Evolutionary conservation across 1,140 invertebrate genomes (phyloP), one percentile per base, ranked within the genome.

Genomic region (Drosophila athabasca): DNA sequence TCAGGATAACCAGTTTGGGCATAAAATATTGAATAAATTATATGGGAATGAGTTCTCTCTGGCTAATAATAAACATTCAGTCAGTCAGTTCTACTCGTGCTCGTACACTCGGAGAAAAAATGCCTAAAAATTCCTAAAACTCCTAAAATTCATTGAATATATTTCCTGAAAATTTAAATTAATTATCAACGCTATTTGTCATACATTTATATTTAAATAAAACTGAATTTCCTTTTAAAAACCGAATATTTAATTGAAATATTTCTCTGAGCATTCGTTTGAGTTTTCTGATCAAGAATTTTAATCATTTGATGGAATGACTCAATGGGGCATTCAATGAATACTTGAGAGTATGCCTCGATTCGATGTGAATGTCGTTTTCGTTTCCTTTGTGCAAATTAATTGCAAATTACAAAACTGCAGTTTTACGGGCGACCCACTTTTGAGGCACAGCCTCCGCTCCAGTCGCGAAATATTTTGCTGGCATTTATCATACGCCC

Each of bases 381-480:
- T 60, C 35, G 51, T 67, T 69, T 62, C 48, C 50, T 44, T 51
- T 61, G 19, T 60, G 44, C 78, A 39, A 39, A 39, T 87, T 82
- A 85, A 87, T 85, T 78, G 75, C 75, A 87, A 88, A 85, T 76
- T 76, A 76, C 73, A 76, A 76, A 76, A 76, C 80, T 85, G 82
- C 82, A 85, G 62, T 41, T 45, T 39, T 39, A 9, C 35, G 4
- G 35, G 62, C 71, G 82, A 85, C 82, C 82, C 78, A 85, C 82
- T 85, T 85, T 71, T 31, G 31, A 31, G 41, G 9, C 24, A 41
- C 59, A 55, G 41, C 24, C 26, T 48, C 17, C 19, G 48, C 17
- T 31, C 15, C 66, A 53, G 70, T 66, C 48, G 70, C 52, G 45
- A 75, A 76, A 68, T 75, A 76, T 75, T 76, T 68, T 69, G 72